A percentile compares a stretch with the other conserved stretches of the same genome.
phyloP scores from a whole-genome alignment of 2,888 invertebrate genomes.

The Drosophila kambysellisi region DNA sequence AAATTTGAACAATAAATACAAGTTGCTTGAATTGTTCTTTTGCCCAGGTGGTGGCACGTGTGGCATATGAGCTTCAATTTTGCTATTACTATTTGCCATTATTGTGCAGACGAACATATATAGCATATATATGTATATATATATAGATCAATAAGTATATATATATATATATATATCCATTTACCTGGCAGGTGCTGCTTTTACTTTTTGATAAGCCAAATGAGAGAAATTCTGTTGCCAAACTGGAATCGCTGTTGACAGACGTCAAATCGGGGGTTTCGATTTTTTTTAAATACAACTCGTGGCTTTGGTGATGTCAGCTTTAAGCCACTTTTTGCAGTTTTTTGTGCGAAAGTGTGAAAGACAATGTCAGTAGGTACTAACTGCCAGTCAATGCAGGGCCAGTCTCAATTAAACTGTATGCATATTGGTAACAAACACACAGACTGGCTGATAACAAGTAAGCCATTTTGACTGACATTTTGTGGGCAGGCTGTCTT shows the following conservation, averaged over 20 bases:
- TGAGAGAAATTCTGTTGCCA: constrained; percentile 1
- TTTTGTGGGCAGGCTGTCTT: constrained; percentile 12
- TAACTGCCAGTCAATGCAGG: constrained; percentile 13
- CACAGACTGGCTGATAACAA: constrained; percentile 28
- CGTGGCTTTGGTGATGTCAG: neutral
- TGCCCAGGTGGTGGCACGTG: constrained; percentile 29
- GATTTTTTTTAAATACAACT: neutral
- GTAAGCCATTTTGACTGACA: constrained; percentile 41
- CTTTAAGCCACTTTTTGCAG: neutral
- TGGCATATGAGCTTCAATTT: constrained; percentile 20
- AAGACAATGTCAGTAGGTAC: neutral
- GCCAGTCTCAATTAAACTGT: constrained; percentile 32
- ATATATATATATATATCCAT: neutral
- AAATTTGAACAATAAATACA: constrained; percentile 55
- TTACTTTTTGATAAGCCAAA: constrained; percentile 2
- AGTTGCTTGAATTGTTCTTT: constrained; percentile 20
- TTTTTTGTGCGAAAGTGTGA: neutral
- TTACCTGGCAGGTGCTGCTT: constrained; percentile 30
- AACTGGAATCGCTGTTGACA: neutral
- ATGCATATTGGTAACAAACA: constrained; percentile 10
- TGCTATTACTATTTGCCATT: constrained; percentile 5
- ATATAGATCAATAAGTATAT: neutral
- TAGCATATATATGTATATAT: neutral
- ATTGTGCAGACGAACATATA: neutral
- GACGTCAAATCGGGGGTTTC: neutral